Evolutionary conservation across 1,140 invertebrate genomes (phyloP).

Genomic region (Pararge aegeria): DNA sequence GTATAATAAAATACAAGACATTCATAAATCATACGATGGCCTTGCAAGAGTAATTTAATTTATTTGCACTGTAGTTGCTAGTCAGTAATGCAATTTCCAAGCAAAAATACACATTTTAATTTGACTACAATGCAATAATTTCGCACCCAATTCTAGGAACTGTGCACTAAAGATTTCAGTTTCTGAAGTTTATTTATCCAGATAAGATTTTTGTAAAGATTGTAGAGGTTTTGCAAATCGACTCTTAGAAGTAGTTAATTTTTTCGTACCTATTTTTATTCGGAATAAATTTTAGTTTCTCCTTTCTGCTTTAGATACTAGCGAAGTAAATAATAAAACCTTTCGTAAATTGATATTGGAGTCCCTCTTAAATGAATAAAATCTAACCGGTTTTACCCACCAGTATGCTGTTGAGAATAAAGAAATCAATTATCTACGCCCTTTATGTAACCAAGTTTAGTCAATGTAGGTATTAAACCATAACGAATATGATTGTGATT

Average conservation of each 20-base stretch:
- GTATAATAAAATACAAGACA: conserved; percentile 40
- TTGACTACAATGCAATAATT: neutral
- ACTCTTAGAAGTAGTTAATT: neutral
- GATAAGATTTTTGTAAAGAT: neutral
- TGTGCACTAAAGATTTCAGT: neutral
- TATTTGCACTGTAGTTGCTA: conserved; percentile 11
- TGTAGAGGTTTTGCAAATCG: neutral
- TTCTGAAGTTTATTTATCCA: neutral
- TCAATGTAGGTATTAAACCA: too few species aligned
- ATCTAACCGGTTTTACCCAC: too few species aligned
- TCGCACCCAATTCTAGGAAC: neutral
- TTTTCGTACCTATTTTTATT: too few species aligned
- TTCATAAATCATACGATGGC: conserved; percentile 47
- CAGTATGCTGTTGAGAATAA: neutral
- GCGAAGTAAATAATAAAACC: too few species aligned
- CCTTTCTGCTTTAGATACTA: too few species aligned
- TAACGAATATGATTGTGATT: too few species aligned
- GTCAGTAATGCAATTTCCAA: neutral
- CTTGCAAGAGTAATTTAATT: conserved; percentile 45
- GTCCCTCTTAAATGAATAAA: too few species aligned
- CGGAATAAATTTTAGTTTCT: too few species aligned
- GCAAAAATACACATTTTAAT: neutral
- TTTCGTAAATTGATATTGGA: too few species aligned
- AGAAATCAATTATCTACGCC: conserved; percentile 1
- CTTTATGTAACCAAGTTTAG: neutral